Evolutionary conservation across 2,113 vertebrate genomes (phyloP).

Genomic region (Tupaia chinensis): DNA sequence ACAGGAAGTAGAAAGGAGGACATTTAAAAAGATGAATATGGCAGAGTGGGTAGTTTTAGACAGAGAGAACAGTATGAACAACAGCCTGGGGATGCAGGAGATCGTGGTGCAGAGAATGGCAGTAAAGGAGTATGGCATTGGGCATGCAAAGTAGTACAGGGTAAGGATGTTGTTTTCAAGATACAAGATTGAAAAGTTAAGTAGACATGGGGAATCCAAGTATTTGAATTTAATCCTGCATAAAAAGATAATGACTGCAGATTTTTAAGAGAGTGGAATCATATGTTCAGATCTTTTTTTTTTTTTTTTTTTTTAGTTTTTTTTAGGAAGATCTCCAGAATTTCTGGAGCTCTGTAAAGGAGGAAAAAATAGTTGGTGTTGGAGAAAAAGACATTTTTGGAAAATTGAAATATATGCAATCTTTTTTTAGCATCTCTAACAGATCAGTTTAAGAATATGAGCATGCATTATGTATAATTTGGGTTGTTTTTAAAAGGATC

Average conservation of each 20-base stretch:
- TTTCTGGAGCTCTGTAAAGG: conserved; percentile 36
- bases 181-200: not conserved
- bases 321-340: conserved; percentile 51
- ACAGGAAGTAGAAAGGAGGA: not conserved
- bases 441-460: conserved; percentile 81
- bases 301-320: not conserved
- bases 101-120: not conserved
- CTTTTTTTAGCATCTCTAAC: conserved; percentile 79
- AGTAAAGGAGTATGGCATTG: not conserved
- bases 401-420: conserved; percentile 77
- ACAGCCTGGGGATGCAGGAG: not conserved
- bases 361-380: conserved; percentile 77
- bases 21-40: not conserved
- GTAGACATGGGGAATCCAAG: not conserved
- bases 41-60: not conserved
- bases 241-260: conserved; percentile 1
- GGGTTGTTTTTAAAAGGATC: conserved; percentile 77
- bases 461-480: conserved; percentile 82
- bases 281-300: conserved; percentile 41
- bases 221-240: conserved; percentile 26
- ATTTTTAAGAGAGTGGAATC: conserved; percentile 38
- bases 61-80: not conserved
- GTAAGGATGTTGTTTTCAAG: not conserved
- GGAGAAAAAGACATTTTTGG: conserved; percentile 75
- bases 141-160: not conserved